Evolutionary conservation across 2,888 invertebrate genomes (phyloP), one percentile per base, ranked within the genome.

Genomic region (Ennomos fuscantarius): DNA sequence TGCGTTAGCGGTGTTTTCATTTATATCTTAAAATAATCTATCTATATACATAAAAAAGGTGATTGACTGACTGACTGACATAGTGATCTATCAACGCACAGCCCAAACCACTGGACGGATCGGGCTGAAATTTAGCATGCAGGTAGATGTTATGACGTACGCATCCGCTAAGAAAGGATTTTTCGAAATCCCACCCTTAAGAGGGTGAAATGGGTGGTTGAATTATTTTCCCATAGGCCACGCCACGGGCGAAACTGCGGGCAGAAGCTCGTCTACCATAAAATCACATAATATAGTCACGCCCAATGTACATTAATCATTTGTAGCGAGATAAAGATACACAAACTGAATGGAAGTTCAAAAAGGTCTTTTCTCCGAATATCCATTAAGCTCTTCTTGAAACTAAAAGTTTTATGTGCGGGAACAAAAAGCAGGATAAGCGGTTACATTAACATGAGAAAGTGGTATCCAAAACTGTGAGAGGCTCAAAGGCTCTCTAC

Each of bases 401-500:
- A 33, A 34, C 34, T 41, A 34, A 41, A 49, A 49, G 3, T 40
- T 34, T 40, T 34, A n/a, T 48, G n/a, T 48, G 24, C 8, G 34
- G 35, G 35, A 31, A 42, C 49, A 49, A 49, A 47, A 34, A 52
- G 41, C 42, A 44, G 33, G 53, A 60, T 55, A 41, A 51, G 45
- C 10, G 51, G 33, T 53, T 44, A 50, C 51, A 47, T 46, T 53
- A 33, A 44, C 42, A 52, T 37, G 37, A 10, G 36, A 37, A 12
- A 37, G 37, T 51, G 35, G 33, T 52, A 48, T 49, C 39, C 43
- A n/a, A 53, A 46, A 49, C 44, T 8, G 12, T 8, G 48, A 40
- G 13, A 13, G 40, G 50, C 44, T 59, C 53, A 62, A 62, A 56
- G 59, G 42, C 42, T 55, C n/a, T 54, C 48, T 47, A 61, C 40